Evolutionary conservation across 1,140 invertebrate species (phyloP).

Genomic region (Geopemphigus sp.): DNA sequence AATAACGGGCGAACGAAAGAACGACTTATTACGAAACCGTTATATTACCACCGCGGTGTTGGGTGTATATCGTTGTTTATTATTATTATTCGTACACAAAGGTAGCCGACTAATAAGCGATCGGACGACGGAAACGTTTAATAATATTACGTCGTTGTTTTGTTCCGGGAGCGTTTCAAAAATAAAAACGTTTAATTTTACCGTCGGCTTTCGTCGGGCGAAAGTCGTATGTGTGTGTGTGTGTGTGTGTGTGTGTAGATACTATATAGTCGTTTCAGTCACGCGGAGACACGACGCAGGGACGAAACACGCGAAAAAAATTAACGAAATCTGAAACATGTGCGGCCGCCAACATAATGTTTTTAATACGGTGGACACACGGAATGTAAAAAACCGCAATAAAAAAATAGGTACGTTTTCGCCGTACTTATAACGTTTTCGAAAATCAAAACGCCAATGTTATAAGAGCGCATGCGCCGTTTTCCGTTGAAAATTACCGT

Average conservation of each 20-base stretch:
- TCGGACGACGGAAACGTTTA: not conserved
- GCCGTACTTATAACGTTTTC: not conserved
- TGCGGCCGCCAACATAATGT: not conserved
- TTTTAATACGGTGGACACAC: not conserved
- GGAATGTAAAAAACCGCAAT: not conserved
- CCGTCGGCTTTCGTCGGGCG: not conserved
- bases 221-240: not conserved
- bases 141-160: not conserved
- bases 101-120: conserved; percentile 24
- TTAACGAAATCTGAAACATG: not conserved
- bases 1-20: not conserved
- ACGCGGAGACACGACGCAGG: too few relatives aligned
- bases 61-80: not conserved
- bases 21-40: too few relatives aligned
- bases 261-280: too few relatives aligned
- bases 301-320: not conserved
- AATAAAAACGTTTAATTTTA: conserved; percentile 2
- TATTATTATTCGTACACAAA: too few relatives aligned
- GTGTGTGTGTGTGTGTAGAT: not conserved
- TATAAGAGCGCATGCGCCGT: too few relatives aligned
- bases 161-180: not conserved
- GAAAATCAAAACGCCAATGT: not conserved
- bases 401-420: too few relatives aligned
- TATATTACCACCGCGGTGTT: not conserved
- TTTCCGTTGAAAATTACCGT: too few relatives aligned